These are phyloP conservation scores for Clivina fossor DNA, from an alignment of 2,888 invertebrate species.

Conservation along the genomic window DNA sequence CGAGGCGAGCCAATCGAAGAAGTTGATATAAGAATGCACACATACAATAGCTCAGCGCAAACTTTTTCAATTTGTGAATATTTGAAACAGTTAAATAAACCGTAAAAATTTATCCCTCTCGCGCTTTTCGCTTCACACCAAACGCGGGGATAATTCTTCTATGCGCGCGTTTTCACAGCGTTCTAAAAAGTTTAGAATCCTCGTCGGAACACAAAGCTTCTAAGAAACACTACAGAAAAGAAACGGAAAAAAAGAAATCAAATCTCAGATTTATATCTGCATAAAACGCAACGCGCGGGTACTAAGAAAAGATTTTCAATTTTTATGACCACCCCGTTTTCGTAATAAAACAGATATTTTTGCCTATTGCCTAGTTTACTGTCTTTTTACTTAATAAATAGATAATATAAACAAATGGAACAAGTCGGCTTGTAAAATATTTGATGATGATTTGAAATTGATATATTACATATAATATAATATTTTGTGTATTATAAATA, in stretches of 20 bases:
- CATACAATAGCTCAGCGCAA: too few relatives aligned
- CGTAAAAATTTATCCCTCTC: constrained; percentile 31
- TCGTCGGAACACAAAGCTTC: constrained; percentile 10
- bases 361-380: not conserved
- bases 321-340: constrained; percentile 14
- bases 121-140: too few relatives aligned
- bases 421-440: not conserved
- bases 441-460: too few relatives aligned
- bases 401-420: too few relatives aligned
- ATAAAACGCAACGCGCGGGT: constrained; percentile 25
- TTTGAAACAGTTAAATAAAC: constrained; percentile 33
- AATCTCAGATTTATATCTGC: constrained; percentile 29
- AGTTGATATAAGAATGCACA: too few relatives aligned
- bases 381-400: constrained; percentile 20
- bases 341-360: constrained; percentile 6
- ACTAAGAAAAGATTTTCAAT: constrained; percentile 24
- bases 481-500: too few relatives aligned
- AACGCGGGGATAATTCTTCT: constrained; percentile 26
- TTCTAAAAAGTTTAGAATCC: constrained; percentile 29
- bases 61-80: constrained; percentile 34
- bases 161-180: constrained; percentile 26
- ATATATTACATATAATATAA: not conserved
- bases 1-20: too few relatives aligned
- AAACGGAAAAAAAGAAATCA: constrained; percentile 11
- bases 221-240: constrained; percentile 5